These are phyloP conservation scores for Aricia artaxerxes DNA, from an alignment of 2,888 invertebrate genomes.

Conservation along the genomic window DNA sequence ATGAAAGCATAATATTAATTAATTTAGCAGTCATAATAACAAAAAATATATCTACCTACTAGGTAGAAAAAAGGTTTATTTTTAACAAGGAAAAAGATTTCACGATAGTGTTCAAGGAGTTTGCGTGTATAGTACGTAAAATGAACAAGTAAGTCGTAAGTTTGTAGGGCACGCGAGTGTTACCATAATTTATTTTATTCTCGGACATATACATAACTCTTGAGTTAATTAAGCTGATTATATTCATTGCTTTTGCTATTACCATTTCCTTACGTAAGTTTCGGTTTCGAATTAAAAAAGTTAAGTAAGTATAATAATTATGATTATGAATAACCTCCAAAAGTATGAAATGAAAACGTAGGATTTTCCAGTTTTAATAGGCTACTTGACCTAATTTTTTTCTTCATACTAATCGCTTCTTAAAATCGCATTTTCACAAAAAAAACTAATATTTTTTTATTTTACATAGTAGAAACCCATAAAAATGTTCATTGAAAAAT, in stretches of 20 bases:
- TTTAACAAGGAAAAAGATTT: constrained; percentile 21
- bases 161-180: constrained; percentile 4
- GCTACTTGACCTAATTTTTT: too few relatives aligned
- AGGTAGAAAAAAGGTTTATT: not conserved
- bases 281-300: not conserved
- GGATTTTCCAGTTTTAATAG: not conserved
- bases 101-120: not conserved
- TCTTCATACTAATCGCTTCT: too few relatives aligned
- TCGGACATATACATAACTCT: constrained; percentile 6
- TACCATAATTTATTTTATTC: not conserved
- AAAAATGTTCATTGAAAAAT: too few relatives aligned
- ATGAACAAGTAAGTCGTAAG: not conserved
- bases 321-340: not conserved
- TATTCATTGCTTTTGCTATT: constrained; percentile 2
- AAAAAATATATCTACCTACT: not conserved
- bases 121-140: constrained; percentile 24
- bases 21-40: not conserved
- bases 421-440: too few relatives aligned
- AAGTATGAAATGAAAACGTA: not conserved
- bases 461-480: too few relatives aligned
- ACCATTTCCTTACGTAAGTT: not conserved
- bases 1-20: not conserved
- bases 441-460: too few relatives aligned
- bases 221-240: constrained; percentile 14
- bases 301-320: not conserved